Evolutionary conservation across 2,888 invertebrate species (phyloP), one percentile per base, ranked within the genome.

Genomic region (Apamea epomidion): DNA sequence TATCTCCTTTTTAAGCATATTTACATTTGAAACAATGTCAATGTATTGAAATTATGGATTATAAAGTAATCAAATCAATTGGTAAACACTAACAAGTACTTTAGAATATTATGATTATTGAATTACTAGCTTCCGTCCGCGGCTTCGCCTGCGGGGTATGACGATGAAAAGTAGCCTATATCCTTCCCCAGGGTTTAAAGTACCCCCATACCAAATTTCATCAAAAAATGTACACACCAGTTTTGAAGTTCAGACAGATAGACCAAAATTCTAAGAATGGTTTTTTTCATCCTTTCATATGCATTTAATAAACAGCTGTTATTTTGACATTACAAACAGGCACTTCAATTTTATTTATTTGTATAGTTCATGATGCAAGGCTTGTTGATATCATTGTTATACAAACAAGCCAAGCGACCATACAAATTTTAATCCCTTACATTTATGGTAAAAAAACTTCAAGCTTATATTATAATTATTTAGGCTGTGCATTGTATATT

Each of bases 21-120:
- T 74, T 64, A 62, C 64, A 73, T 29, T 60, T 73, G n/a, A 62
- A 58, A 71, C 74, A 85, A 88, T 76, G 82, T 75, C 76, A 76
- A 75, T 42, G 29, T 60, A 73, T 54, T 67, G 16, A 42, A 42
- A 78, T 62, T 16, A 60, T 29, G n/a, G 62, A 78, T 83, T 78
- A 69, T 62, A 69, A 64, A 70, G 12, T 58, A 69, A 64, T 82
- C 58, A 80, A 64, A 69, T n/a, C 21, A 69, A 64, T 64, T 73
- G 42, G 58, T 82, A 74, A 82, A 82, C 37, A 77, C 25, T 29
- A 29, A 51, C n/a, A 74, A 29, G 2, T 71, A 65, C 48, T 81
- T 60, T 37, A 51, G 51, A 54, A 45, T 69, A 32, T 48, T 58
- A 21, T 60, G 7, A 76, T 45, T 62, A 32, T 21, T 45, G 45